Conservation (phyloP, 2,888 invertebrate species). For the Athripsodes cinereus region DNA sequence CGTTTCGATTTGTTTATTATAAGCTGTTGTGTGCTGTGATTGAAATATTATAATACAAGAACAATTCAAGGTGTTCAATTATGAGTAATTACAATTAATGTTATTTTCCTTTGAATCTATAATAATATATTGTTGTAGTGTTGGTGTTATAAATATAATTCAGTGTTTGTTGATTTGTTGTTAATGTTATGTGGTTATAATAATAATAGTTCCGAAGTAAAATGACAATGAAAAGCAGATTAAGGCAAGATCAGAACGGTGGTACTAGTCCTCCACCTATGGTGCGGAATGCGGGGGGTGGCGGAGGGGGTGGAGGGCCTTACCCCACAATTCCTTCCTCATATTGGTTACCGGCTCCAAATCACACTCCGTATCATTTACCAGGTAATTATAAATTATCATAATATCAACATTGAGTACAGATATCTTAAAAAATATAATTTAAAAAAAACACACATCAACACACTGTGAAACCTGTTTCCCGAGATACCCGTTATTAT, state of each 20-base stretch:
- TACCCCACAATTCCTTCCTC: constrained; percentile 80
- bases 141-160: background rate
- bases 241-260: constrained; percentile 24
- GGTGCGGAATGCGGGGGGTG: constrained; percentile 41
- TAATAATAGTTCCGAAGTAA: constrained; percentile 2
- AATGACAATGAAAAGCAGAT: constrained; percentile 24
- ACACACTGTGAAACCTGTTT: background rate
- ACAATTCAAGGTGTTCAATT: too few species aligned
- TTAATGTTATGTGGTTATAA: constrained; percentile 10
- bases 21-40: too few species aligned
- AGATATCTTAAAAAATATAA: too few species aligned
- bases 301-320: constrained; percentile 38
- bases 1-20: too few species aligned
- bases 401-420: too few species aligned
- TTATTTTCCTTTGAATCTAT: too few species aligned
- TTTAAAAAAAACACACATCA: background rate
- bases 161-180: too few species aligned
- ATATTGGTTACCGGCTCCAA: constrained; percentile 78
- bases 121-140: too few species aligned
- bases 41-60: too few species aligned
- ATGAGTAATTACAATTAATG: too few species aligned
- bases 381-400: constrained; percentile 57
- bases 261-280: constrained; percentile 32
- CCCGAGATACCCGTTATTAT: too few species aligned
- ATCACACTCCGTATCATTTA: constrained; percentile 74